Base-by-base conservation (phyloP, 2,888 invertebrate species). In the Acanthococcus lagerstroemiae region DNA sequence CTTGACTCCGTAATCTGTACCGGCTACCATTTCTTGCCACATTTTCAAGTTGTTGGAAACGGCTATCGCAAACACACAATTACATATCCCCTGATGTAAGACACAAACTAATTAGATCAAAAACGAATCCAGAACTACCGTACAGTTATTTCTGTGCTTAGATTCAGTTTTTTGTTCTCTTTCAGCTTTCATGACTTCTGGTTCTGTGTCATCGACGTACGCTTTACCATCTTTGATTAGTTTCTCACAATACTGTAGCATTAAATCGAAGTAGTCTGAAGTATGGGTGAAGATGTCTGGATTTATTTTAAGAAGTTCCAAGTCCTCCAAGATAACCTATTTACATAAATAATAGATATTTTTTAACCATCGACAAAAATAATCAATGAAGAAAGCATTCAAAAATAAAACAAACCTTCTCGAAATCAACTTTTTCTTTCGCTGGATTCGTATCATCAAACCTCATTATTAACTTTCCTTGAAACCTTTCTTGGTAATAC, bases 371-470 rank as follows among this genome's bases (percentile, higher is more conserved):
- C 9, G 55, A 2, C 6, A 27, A 55, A 52, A 17, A 52, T 22
- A 50, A 22, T 55, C 15, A 37, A 2, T 24, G 45, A 4, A 48
- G n/a, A 61, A 19, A n/a, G 24, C 24, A 55, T 12, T 17, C 17
- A 55, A 46, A 50, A n/a, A 63, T 30, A 30, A 61, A 26, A 21
- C 63, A 67, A 68, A 94, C 95, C 81, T 95, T 85, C 76, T 99
- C 99, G 79, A 95, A 99, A 71, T 97, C 91, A 1, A 87, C 88
- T 73, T 94, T 92, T 75, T 99, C 99, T 75, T 99, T 99, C 15
- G 95, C 97, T 4, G 99, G 99, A 79, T 99, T 99, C 4, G 99
- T 99, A 76, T 99, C 99, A 78, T 99, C 99, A 76, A 99, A 99
- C 70, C 99, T 83, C 95, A 99, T 94, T 69, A 99, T 89, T 0